A percentile compares a stretch with the other conserved stretches of the same genome.
These are phyloP conservation scores for Mus pahari DNA, from an alignment of 2,113 vertebrate species.

Conservation along the genomic window DNA sequence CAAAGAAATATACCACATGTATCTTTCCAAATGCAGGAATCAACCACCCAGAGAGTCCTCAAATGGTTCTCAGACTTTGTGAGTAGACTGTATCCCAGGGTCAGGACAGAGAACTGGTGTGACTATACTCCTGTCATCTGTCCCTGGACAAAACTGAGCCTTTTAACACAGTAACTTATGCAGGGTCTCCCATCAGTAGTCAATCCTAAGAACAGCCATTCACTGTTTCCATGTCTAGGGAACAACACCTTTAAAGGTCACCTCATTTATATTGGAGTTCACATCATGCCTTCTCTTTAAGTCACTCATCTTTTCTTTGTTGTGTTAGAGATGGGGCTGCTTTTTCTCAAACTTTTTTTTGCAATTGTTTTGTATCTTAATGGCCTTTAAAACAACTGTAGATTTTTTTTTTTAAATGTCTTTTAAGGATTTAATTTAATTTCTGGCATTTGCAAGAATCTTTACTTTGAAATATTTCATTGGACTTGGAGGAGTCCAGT, in stretches of 20 bases:
- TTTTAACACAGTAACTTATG: neutral
- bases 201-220: neutral
- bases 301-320: neutral
- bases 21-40: neutral
- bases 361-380: neutral
- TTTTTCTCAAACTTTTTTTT: neutral
- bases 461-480: neutral
- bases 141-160: neutral
- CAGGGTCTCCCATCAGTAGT: neutral
- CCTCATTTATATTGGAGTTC: neutral
- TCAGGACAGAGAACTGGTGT: neutral
- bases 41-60: neutral
- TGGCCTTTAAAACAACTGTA: conserved; percentile 7
- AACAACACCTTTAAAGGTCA: conserved; percentile 2
- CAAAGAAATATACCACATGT: neutral
- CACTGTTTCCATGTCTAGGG: neutral
- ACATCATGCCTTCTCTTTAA: neutral
- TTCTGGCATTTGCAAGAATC: conserved; percentile 7
- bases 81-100: neutral
- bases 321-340: neutral
- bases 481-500: neutral
- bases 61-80: neutral
- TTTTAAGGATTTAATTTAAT: conserved; percentile 41
- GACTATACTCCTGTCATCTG: neutral
- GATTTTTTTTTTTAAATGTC: neutral